These are phyloP conservation scores for Brachionus angularis DNA, from an alignment of 1,140 invertebrate species.

Conservation along the genomic window DNA sequence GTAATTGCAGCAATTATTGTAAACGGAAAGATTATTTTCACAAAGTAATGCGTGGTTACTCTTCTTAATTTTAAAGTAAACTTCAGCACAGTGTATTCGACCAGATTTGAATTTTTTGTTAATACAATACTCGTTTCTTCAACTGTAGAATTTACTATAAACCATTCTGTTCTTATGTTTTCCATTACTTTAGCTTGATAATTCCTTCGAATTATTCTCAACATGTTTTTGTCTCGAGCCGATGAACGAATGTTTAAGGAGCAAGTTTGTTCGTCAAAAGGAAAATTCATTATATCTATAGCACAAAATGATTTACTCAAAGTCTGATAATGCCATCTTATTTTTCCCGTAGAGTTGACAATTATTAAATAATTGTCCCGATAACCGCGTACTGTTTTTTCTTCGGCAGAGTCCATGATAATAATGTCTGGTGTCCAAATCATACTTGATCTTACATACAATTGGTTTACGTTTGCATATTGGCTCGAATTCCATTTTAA, in stretches of 20 bases:
- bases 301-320: slow-evolving; percentile 19
- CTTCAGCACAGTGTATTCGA: slow-evolving; percentile 17
- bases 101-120: not conserved
- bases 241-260: slow-evolving; percentile 25
- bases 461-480: slow-evolving; percentile 18
- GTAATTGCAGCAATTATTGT: slow-evolving; percentile 29
- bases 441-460: slow-evolving; percentile 21
- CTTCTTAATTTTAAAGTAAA: slow-evolving; percentile 26
- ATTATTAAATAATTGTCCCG: slow-evolving; percentile 42
- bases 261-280: slow-evolving; percentile 38
- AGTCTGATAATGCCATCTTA: slow-evolving; percentile 37
- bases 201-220: slow-evolving; percentile 1
- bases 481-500: slow-evolving; percentile 26
- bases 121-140: slow-evolving; percentile 24
- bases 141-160: slow-evolving; percentile 26
- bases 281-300: slow-evolving; percentile 34
- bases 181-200: slow-evolving; percentile 31
- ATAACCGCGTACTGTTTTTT: slow-evolving; percentile 29
- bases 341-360: slow-evolving; percentile 35
- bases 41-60: slow-evolving; percentile 16
- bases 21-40: slow-evolving; percentile 43
- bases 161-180: slow-evolving; percentile 38
- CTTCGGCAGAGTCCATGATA: slow-evolving; percentile 39
- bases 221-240: slow-evolving; percentile 7
- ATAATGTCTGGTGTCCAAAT: slow-evolving; percentile 43